A percentile compares a stretch with the other conserved stretches of the same genome.
phyloP scores from a whole-genome alignment of 2,888 invertebrate genomes.

The Apodemia duryi region DNA sequence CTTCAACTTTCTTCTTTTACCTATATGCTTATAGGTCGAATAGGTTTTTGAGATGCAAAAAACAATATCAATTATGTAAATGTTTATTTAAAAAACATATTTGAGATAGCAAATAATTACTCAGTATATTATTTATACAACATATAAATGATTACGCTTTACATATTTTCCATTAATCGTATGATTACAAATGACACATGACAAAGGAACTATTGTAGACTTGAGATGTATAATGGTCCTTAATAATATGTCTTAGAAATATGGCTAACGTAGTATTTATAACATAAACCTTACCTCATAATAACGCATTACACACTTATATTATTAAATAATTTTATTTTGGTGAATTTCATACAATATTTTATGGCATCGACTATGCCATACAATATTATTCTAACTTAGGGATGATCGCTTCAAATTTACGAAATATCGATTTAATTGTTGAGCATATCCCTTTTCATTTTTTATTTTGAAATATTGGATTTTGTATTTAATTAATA shows the following conservation, averaged over 20 bases:
- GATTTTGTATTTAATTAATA: no score
- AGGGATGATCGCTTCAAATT: not conserved
- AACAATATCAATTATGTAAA: slow-evolving; percentile 51
- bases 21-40: no score
- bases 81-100: slow-evolving; percentile 74
- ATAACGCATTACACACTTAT: slow-evolving; percentile 30
- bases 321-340: no score
- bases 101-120: slow-evolving; percentile 77
- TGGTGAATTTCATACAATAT: slow-evolving; percentile 18
- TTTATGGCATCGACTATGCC: not conserved
- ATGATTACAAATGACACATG: slow-evolving; percentile 76
- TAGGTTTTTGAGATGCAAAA: not conserved
- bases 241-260: slow-evolving; percentile 58
- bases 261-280: slow-evolving; percentile 56
- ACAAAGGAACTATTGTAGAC: slow-evolving; percentile 78
- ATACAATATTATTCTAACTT: not conserved
- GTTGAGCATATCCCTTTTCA: no score
- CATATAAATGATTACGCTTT: slow-evolving; percentile 64
- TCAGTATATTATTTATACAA: slow-evolving; percentile 70
- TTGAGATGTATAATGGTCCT: slow-evolving; percentile 64
- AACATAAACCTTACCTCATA: slow-evolving; percentile 42
- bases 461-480: no score
- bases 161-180: slow-evolving; percentile 60
- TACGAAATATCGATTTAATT: no score
- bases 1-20: no score